These are phyloP conservation scores for Cepphus grylle DNA, from an alignment of 2,113 vertebrate species.

Conservation along the genomic window DNA sequence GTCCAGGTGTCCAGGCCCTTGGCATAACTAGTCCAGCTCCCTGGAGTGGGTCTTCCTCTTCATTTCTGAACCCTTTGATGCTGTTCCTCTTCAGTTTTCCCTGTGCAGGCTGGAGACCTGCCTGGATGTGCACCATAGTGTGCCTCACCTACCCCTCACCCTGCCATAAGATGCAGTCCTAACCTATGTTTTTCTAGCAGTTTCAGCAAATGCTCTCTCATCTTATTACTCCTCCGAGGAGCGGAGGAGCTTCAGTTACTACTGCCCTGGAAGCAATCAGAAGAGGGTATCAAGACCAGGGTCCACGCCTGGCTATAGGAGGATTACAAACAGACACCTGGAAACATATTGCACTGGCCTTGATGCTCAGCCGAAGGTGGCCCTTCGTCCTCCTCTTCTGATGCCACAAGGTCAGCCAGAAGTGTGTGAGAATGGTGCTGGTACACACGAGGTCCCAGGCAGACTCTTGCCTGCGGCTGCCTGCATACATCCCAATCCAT, in stretches of 20 bases:
- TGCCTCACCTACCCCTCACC: rapidly evolving
- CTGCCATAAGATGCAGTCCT: background rate
- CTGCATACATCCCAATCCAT: background rate
- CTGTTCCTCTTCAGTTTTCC: background rate
- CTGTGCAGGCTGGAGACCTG: background rate
- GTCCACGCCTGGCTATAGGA: background rate
- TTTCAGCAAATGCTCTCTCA: background rate
- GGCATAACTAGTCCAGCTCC: background rate
- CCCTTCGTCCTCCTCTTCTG: background rate
- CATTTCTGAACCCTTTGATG: background rate
- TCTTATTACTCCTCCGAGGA: background rate
- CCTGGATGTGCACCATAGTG: background rate
- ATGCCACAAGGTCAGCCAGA: background rate
- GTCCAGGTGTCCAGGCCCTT: background rate
- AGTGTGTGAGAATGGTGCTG: rapidly evolving
- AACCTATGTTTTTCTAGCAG: background rate
- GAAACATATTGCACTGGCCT: background rate
- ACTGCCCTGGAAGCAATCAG: background rate
- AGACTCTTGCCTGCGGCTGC: background rate
- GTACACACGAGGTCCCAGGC: background rate
- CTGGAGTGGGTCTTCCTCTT: background rate
- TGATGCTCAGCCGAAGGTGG: background rate
- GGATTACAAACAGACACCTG: background rate
- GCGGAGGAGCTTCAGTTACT: background rate
- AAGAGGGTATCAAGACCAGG: background rate